Conservation (phyloP, 1,140 invertebrate genomes). For the Gerris buenoi region DNA sequence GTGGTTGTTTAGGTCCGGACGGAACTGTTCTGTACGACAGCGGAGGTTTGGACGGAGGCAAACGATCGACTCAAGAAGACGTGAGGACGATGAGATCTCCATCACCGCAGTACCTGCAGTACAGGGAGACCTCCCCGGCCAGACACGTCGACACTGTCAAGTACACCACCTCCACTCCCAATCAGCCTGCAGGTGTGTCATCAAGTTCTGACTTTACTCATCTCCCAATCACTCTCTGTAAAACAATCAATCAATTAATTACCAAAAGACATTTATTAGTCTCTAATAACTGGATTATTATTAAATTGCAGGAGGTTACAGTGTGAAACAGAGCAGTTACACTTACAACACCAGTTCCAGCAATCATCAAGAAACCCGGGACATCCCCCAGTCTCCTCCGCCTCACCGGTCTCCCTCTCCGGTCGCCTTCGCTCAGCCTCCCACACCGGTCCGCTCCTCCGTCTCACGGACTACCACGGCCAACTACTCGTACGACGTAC, state of each 20-base stretch:
- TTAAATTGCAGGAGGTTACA: too few relatives aligned
- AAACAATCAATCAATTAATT: too few relatives aligned
- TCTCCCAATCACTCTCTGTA: too few relatives aligned
- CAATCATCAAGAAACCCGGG: neutral
- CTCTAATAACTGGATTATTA: too few relatives aligned
- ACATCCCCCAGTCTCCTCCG: constrained; percentile 19
- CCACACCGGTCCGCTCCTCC: constrained; percentile 7
- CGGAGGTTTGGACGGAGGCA: neutral
- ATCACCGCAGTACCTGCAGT: neutral
- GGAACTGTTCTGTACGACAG: neutral
- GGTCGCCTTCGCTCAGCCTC: constrained; percentile 21
- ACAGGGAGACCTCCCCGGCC: neutral
- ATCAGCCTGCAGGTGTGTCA: neutral
- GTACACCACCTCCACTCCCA: neutral
- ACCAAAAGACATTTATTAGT: too few relatives aligned
- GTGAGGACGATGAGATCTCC: neutral
- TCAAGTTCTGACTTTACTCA: too few relatives aligned
- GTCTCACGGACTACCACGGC: neutral
- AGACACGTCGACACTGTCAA: neutral
- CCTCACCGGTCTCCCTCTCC: constrained; percentile 24
- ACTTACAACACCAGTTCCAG: constrained; percentile 13
- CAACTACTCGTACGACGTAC: neutral
- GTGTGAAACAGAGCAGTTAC: constrained; percentile 7
- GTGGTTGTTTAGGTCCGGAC: neutral
- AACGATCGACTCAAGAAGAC: neutral